Evolutionary conservation across 1,140 invertebrate species (phyloP).

Genomic region (Listronotus oregonensis): DNA sequence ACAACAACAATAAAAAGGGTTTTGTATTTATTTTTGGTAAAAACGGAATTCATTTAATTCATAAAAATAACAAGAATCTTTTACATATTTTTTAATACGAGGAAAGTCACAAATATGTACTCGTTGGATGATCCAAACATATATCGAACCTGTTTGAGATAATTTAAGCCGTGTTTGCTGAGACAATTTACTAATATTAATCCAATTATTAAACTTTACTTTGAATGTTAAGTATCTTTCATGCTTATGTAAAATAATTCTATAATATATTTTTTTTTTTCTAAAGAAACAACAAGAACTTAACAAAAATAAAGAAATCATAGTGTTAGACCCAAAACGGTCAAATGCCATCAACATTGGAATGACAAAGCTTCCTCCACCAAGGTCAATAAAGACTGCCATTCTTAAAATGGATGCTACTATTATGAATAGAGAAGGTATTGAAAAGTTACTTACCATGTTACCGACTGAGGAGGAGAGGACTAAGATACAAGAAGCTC

Average conservation of each 20-base stretch:
- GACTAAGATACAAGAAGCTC: slow-evolving; percentile 93
- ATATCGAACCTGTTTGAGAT: too few species aligned
- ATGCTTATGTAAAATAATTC: neutral
- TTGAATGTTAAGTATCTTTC: neutral
- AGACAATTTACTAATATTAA: too few species aligned
- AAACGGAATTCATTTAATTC: too few species aligned
- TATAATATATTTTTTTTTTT: slow-evolving; percentile 4
- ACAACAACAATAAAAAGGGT: too few species aligned
- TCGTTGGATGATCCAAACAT: too few species aligned
- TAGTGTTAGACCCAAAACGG: slow-evolving; percentile 95
- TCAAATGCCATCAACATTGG: slow-evolving; percentile 99
- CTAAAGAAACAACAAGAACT: slow-evolving; percentile 88
- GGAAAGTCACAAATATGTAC: too few species aligned
- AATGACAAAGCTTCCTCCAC: slow-evolving; percentile 98
- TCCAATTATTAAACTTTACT: neutral
- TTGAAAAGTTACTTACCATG: slow-evolving; percentile 98
- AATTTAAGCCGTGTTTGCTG: too few species aligned
- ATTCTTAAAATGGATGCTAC: slow-evolving; percentile 99
- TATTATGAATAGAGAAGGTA: slow-evolving; percentile 97
- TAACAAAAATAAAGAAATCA: slow-evolving; percentile 94
- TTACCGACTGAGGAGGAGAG: slow-evolving; percentile 97
- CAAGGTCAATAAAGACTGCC: slow-evolving; percentile 95
- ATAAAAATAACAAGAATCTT: too few species aligned
- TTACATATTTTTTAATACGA: too few species aligned
- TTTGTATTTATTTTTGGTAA: too few species aligned